Base-by-base conservation (phyloP, 2,888 invertebrate species). In the Chrysolina oricalcia region DNA sequence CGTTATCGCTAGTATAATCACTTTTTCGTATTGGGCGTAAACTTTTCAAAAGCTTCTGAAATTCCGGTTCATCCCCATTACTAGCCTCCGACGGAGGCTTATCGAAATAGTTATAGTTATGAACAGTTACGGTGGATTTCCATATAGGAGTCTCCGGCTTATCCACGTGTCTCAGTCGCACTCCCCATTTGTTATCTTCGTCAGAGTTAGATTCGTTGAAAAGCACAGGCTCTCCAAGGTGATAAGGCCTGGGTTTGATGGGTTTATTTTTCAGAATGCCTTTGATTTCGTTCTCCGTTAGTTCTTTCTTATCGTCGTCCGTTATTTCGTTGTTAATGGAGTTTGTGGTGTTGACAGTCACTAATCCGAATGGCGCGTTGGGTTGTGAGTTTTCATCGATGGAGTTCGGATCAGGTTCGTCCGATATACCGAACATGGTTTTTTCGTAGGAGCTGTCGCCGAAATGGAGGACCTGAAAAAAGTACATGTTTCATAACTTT, bases 181-280 rank as follows among this genome's bases (percentile, higher is more conserved):
- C 88, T 17, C 91, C 91, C 92, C 92, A 92, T 43, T 90, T 85
- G 56, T 81, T 81, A 66, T 82, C 83, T n/a, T 85, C 83, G 15
- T 82, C 82, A 35, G 83, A 81, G 50, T 81, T 81, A 9, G 77
- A 76, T 17, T 81, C 79, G 2, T 65, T 59, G 43, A 83, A 82
- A 87, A 90, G 88, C 75, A 89, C 90, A 84, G 91, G 90, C 86
- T 93, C 93, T 69, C 94, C 94, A 83, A 94, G 89, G 86, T 93
- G 92, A 89, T 94, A 94, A 82, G 94, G 94, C 87, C 92, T 93
- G 84, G 94, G 94, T 86, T 94, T 94, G 56, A 92, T 90, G 66
- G 93, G 93, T 88, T 93, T 94, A 84, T 94, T 94, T 88, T 94
- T 94, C 84, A 94, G 89, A 88, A 94, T 94, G 83, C 94, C 93